These are phyloP conservation scores for Calonectris borealis DNA, from an alignment of 2,113 vertebrate species.

Conservation along the genomic window DNA sequence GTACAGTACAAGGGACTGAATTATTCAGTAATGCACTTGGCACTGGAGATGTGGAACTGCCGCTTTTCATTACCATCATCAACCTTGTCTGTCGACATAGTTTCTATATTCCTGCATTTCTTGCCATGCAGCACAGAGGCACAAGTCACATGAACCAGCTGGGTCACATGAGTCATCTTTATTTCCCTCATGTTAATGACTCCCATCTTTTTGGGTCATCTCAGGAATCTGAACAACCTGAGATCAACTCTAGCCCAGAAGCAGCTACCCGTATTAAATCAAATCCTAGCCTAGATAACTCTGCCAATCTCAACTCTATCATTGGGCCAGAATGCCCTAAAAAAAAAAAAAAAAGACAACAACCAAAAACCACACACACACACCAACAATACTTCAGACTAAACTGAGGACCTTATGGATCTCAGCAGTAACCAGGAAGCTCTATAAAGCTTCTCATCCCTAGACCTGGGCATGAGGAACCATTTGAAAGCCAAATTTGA, in stretches of 20 bases:
- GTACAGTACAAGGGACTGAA: background rate
- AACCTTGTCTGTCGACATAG: background rate
- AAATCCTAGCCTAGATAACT: background rate
- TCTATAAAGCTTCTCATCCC: background rate
- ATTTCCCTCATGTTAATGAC: background rate
- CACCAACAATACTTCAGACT: background rate
- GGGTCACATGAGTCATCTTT: background rate
- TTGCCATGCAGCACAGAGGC: background rate
- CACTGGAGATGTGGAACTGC: background rate
- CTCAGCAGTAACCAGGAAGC: background rate
- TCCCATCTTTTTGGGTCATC: background rate
- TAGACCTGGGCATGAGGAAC: background rate
- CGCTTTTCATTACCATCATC: background rate
- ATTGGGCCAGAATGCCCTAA: background rate
- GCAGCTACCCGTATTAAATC: background rate
- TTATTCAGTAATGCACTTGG: slow-evolving; percentile 3
- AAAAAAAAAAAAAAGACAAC: background rate
- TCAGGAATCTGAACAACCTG: background rate
- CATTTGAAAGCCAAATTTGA: background rate
- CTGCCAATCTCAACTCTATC: background rate
- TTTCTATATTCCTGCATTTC: background rate
- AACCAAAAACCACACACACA: too few species aligned
- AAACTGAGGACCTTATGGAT: background rate
- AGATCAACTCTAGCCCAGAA: background rate
- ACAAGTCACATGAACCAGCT: background rate